phyloP scores from a whole-genome alignment of 2,113 vertebrate species.

The Callaeas wilsoni region DNA sequence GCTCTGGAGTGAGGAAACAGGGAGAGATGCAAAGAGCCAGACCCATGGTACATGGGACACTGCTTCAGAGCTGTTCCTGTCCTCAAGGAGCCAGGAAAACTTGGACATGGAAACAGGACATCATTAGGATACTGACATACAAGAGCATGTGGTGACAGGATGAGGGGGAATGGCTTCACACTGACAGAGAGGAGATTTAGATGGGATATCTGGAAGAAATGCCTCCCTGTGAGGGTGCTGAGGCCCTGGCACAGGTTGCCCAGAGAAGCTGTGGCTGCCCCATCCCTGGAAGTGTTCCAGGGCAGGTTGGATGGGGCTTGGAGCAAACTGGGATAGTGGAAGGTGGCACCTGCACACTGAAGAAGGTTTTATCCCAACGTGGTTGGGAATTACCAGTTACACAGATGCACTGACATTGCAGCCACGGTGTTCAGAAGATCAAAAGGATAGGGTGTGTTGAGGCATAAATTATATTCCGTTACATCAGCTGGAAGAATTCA shows the following conservation, averaged over 20 bases:
- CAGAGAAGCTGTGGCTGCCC: neutral
- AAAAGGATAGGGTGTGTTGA: neutral
- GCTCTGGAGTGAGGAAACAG: accelerated
- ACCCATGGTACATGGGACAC: accelerated
- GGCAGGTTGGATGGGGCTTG: accelerated
- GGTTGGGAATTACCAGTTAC: neutral
- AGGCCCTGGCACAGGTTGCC: neutral
- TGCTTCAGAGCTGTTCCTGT: neutral
- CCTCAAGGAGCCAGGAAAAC: neutral
- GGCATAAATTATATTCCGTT: neutral
- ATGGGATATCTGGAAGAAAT: neutral
- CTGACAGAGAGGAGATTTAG: neutral
- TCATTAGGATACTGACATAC: neutral
- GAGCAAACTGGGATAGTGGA: neutral
- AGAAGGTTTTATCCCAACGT: accelerated
- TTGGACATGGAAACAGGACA: neutral
- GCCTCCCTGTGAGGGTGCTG: accelerated
- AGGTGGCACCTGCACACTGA: neutral
- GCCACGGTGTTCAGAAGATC: neutral
- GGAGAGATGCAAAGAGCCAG: neutral
- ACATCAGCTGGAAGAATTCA: neutral
- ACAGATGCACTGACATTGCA: neutral
- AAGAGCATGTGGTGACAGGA: neutral
- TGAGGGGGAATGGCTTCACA: neutral
- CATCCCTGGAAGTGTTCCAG: neutral